Evolutionary conservation across 2,797 vertebrate species (phyloP).

Genomic region (Lindbergichthys nudifrons): DNA sequence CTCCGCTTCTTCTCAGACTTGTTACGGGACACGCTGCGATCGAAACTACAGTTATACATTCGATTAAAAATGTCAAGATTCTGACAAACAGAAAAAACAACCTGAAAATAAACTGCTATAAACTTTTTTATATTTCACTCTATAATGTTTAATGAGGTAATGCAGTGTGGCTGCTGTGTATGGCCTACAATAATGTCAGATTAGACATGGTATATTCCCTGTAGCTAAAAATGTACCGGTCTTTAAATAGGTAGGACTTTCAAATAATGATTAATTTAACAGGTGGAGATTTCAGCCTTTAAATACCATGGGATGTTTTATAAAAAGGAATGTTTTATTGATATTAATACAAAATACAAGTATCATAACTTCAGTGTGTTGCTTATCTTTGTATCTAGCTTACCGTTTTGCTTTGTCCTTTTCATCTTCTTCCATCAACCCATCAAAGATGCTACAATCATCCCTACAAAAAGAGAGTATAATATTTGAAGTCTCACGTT

Average conservation of each 20-base stretch:
- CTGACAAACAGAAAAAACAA: neutral
- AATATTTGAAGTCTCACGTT: slow-evolving; percentile 14
- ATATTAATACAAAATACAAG: neutral
- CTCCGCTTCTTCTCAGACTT: slow-evolving; percentile 98
- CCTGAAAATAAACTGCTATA: neutral
- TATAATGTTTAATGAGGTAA: neutral
- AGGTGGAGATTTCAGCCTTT: neutral
- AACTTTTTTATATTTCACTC: neutral
- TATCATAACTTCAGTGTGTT: neutral
- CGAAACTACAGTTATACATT: slow-evolving; percentile 9
- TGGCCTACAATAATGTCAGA: neutral
- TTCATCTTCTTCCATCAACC: slow-evolving; percentile 98
- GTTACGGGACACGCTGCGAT: slow-evolving; percentile 93
- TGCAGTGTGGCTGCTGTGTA: neutral
- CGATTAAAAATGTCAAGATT: neutral
- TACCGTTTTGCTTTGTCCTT: slow-evolving; percentile 99
- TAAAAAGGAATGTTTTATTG: neutral
- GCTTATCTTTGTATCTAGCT: slow-evolving; percentile 22
- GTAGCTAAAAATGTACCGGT: neutral
- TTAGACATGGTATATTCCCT: neutral
- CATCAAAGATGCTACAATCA: slow-evolving; percentile 98
- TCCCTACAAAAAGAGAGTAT: slow-evolving; percentile 85
- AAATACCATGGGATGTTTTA: neutral
- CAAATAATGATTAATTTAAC: neutral
- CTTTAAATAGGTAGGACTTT: neutral